Base-by-base conservation (phyloP, 2,888 invertebrate species). In the Orgyia antiqua region DNA sequence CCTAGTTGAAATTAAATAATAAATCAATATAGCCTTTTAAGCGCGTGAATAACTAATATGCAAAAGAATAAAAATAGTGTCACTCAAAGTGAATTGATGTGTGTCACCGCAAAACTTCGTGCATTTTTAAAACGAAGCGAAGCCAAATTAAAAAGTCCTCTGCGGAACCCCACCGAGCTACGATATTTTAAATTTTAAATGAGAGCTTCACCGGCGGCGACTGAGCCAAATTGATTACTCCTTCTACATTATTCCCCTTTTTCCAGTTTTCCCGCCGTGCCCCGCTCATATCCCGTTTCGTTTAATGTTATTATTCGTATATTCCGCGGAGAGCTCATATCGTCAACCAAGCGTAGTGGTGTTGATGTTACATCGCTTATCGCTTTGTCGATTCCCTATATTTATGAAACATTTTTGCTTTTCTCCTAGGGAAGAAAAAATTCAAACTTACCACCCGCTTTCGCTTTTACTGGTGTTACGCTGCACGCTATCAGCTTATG, bases 181-280 rank as follows among this genome's bases (percentile, higher is more conserved):
- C 73, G 75, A 78, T 80, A 78, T 82, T 87, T 86, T 86, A 74
- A 82, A 82, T 75, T 80, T 79, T 78, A 82, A 87, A 82, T 83
- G 80, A 78, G 79, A 71, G 72, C 72, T 68, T 72, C 72, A 76
- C 75, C 72, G 74, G 67, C 73, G 72, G 65, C 74, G 75, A 78
- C 82, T 80, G 80, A 76, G 73, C 77, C 76, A 83, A 84, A 86
- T 86, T 86, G 86, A 86, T 86, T 86, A 84, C 84, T 83, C 79
- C 74, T 80, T 78, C 79, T 74, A 6, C 79, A 84, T 84, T 84
- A 84, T 84, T 82, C 80, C 79, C 74, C 78, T 80, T 82, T 79
- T 84, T 74, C 75, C 72, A 72, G 71, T 73, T 78, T 71, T 67
- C 65, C 73, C 66, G 68, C 66, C 62, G 64, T 75, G 72, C 65